Conservation (phyloP, 2,113 vertebrate species). For the Nothocercus julius region DNA sequence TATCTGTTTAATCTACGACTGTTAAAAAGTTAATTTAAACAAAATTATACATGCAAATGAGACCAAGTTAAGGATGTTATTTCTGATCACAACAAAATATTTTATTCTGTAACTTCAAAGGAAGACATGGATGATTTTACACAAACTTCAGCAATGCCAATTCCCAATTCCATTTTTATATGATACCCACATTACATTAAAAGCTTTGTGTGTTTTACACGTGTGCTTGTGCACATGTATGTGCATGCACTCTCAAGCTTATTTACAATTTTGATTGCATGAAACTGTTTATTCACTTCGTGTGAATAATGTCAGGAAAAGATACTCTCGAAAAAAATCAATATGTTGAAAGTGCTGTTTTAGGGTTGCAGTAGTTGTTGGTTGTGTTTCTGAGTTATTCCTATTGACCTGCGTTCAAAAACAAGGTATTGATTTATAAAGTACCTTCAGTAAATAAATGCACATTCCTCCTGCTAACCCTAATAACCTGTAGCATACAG, state of each 20-base stretch:
- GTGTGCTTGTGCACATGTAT: not conserved
- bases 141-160: not conserved
- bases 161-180: not conserved
- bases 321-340: slow-evolving; percentile 75
- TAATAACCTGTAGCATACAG: slow-evolving; percentile 60
- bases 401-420: slow-evolving; percentile 81
- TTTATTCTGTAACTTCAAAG: not conserved
- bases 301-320: slow-evolving; percentile 80
- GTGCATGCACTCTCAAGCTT: slow-evolving; percentile 15
- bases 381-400: slow-evolving; percentile 80
- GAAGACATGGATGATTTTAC: not conserved
- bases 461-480: slow-evolving; percentile 71
- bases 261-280: slow-evolving; percentile 63
- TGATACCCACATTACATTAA: not conserved
- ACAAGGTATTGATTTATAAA: slow-evolving; percentile 82
- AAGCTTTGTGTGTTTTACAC: not conserved
- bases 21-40: not conserved
- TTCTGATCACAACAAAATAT: not conserved
- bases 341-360: slow-evolving; percentile 76
- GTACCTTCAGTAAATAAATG: slow-evolving; percentile 80
- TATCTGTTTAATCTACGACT: not conserved
- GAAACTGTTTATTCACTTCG: slow-evolving; percentile 64
- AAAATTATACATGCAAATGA: not conserved
- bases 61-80: not conserved
- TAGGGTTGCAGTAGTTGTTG: slow-evolving; percentile 75